Percentiles rank a stretch among this genome's conserved stretches.
Evolutionary conservation across 2,113 vertebrate genomes (phyloP).

Genomic region (Ondatra zibethicus): DNA sequence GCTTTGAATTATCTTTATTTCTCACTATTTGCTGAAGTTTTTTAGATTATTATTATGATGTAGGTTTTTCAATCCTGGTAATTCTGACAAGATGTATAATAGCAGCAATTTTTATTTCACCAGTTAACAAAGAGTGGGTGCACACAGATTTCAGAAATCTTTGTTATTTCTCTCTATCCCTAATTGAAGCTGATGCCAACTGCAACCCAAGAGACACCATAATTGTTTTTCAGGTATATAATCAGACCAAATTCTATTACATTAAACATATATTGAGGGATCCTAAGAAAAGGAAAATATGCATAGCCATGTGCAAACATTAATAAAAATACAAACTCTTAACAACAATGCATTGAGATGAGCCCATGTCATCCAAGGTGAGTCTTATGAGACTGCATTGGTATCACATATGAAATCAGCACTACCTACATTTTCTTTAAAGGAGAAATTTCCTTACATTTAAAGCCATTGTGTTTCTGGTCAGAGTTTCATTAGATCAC

Average conservation of each 20-base stretch:
- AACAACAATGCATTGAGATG: neutral
- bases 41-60: neutral
- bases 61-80: neutral
- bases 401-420: neutral
- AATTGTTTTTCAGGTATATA: neutral
- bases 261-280: rapidly evolving
- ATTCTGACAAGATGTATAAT: neutral
- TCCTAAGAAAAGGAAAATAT: neutral
- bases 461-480: neutral
- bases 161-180: neutral
- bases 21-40: neutral
- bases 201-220: neutral
- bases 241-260: neutral
- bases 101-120: neutral
- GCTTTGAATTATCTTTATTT: neutral
- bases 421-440: neutral
- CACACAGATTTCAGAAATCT: neutral
- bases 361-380: neutral
- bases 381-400: neutral
- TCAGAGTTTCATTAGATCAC: neutral
- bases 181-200: neutral
- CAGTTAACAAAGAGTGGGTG: too few relatives aligned
- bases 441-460: neutral
- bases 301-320: neutral
- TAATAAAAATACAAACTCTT: neutral